Percentiles rank a stretch among this genome's conserved stretches.
Evolutionary conservation across 2,888 invertebrate genomes (phyloP).

Genomic region (Cephus runcator): DNA sequence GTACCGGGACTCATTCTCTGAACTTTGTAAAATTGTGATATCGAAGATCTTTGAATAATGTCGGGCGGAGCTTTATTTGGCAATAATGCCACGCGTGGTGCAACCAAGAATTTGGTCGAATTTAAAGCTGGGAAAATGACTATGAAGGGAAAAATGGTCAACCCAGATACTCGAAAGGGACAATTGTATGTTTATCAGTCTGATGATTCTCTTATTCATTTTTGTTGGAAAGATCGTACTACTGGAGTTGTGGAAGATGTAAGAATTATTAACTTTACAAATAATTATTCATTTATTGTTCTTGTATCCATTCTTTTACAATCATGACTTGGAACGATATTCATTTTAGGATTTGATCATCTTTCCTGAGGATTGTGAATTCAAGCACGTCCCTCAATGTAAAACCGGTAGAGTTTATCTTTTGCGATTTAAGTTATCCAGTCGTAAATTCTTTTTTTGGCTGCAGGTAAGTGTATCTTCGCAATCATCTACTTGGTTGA

Average conservation of each 20-base stretch:
- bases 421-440: slow-evolving; percentile 94
- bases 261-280: slow-evolving; percentile 43
- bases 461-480: slow-evolving; percentile 79
- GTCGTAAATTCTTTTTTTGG: slow-evolving; percentile 97
- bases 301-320: neutral
- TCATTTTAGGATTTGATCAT: slow-evolving; percentile 87
- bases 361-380: slow-evolving; percentile 99
- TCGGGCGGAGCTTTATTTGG: slow-evolving; percentile 80
- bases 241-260: slow-evolving; percentile 93
- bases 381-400: slow-evolving; percentile 92
- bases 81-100: slow-evolving; percentile 79
- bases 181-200: slow-evolving; percentile 94
- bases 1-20: slow-evolving; percentile 1
- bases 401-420: slow-evolving; percentile 96
- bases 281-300: neutral
- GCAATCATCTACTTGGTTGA: neutral
- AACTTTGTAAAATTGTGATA: neutral
- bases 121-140: slow-evolving; percentile 97
- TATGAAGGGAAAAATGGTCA: slow-evolving; percentile 91
- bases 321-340: neutral
- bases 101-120: slow-evolving; percentile 92
- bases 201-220: slow-evolving; percentile 98
- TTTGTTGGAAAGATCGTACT: slow-evolving; percentile 99
- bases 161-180: slow-evolving; percentile 95
- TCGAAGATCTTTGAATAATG: slow-evolving; percentile 36